Base-by-base conservation (phyloP, 2,888 invertebrate species). In the Caenorhabditis panamensis region DNA sequence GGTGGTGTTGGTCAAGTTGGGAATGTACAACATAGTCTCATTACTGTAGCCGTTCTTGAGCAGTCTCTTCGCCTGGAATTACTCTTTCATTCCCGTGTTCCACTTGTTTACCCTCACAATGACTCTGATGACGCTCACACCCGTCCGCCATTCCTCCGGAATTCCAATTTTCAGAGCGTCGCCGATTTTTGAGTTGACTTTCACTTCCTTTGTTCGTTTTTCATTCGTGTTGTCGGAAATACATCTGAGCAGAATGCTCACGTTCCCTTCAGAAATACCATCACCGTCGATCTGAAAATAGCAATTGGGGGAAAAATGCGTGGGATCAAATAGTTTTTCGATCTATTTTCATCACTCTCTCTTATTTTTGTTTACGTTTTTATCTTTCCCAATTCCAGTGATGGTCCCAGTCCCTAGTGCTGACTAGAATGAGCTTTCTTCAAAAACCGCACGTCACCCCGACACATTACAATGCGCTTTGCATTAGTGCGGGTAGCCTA, bases 21-120 rank as follows among this genome's bases (percentile, higher is more conserved):
- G 79, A 28, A 79, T 62, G 54, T 79, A 79, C 11, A 79, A 58
- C 79, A 79, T 72, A 26, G 79, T 72, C 18, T 58, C 59, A 18
- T 79, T 72, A 49, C 67, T 72, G 49, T 28, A 66, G 8, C 72
- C 79, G 22, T 79, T 66, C 44, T 59, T 31, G 11, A 79, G 62
- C n/a, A 26, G 41, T 41, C 79, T 16, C n/a, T 72, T 66, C 2
- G 72, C 79, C 79, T 79, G 20, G 5, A 78, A 71, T 9, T 44
- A 41, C 24, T 11, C 9, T 13, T 31, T 73, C 41, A 31, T n/a
- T 24, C 47, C 22, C 47, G 13, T 18, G 6, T n/a, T 26, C 22
- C 26, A 37, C 13, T 36, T 47, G 41, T 41, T 61, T 24, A 22
- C 24, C 26, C 75, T 72, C 41, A 79, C 79, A 56, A 54, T 69